Conservation (phyloP, 2,113 vertebrate genomes). For the Oreochromis tanganicae region DNA sequence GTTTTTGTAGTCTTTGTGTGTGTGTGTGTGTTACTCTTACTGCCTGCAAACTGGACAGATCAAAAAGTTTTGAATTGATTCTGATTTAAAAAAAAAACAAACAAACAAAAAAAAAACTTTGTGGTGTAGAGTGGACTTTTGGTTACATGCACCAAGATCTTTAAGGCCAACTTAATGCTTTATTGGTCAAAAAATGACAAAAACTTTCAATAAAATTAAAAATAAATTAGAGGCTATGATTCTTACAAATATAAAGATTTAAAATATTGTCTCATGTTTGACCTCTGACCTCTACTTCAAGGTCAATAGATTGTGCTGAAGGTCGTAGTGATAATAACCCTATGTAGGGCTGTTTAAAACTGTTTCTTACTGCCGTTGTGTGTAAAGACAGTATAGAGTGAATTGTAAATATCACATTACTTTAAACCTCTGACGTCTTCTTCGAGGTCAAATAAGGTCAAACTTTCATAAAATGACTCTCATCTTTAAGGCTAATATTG, state of each 20-base stretch:
- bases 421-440: background rate
- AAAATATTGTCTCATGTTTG: background rate
- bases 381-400: background rate
- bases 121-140: background rate
- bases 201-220: background rate
- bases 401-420: background rate
- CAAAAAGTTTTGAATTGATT: background rate
- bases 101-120: background rate
- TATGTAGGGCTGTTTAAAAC: background rate
- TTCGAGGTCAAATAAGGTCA: background rate
- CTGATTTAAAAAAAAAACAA: background rate
- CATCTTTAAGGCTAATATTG: background rate
- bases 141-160: background rate
- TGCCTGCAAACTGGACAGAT: background rate
- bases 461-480: rapidly evolving
- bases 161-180: background rate
- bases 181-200: background rate
- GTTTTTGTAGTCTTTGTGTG: rapidly evolving
- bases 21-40: background rate
- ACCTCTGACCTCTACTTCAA: background rate
- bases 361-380: background rate
- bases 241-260: background rate
- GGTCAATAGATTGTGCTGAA: background rate
- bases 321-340: background rate
- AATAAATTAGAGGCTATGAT: background rate